Conservation (phyloP, 2,113 vertebrate genomes). For the Neodontobutis hainanensis region DNA sequence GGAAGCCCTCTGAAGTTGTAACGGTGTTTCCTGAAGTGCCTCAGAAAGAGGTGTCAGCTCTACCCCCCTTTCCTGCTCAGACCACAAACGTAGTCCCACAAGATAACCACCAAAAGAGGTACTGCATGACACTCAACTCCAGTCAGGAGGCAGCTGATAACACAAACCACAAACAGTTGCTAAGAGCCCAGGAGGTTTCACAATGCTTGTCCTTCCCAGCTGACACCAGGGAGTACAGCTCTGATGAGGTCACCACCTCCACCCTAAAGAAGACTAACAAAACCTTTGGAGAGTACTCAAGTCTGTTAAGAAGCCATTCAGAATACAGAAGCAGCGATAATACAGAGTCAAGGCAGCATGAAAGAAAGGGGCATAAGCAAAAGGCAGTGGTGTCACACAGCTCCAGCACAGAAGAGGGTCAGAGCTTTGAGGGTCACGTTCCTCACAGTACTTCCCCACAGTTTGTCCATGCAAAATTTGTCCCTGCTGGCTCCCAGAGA, state of each 20-base stretch:
- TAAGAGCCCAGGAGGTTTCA: conserved; percentile 38
- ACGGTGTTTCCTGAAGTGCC: conserved; percentile 36
- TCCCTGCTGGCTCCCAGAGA: conserved; percentile 78
- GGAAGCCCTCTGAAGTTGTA: conserved; percentile 37
- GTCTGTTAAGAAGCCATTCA: conserved; percentile 26
- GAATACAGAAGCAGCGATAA: conserved; percentile 34
- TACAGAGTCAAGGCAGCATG: conserved; percentile 18
- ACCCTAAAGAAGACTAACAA: conserved; percentile 44
- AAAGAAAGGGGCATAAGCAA: conserved; percentile 51
- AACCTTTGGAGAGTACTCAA: conserved; percentile 22
- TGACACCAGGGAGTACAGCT: conserved; percentile 47
- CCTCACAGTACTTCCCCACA: conserved; percentile 45
- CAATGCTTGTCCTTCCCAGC: conserved; percentile 50
- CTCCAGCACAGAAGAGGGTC: conserved; percentile 57
- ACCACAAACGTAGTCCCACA: conserved; percentile 28
- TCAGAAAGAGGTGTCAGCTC: conserved; percentile 46
- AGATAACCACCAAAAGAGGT: conserved; percentile 46
- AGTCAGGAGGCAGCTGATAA: conserved; percentile 46
- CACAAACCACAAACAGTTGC: conserved; percentile 20
- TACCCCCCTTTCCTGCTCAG: conserved; percentile 35
- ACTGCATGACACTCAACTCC: conserved; percentile 37
- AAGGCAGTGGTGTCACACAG: conserved; percentile 39
- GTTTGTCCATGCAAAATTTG: conserved; percentile 81
- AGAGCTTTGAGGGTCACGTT: conserved; percentile 42
- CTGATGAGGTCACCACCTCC: conserved; percentile 45